A percentile compares a stretch with the other conserved stretches of the same genome.
These are phyloP conservation scores for Pseudopodoces humilis DNA, from an alignment of 2,113 vertebrate genomes.

Conservation along the genomic window DNA sequence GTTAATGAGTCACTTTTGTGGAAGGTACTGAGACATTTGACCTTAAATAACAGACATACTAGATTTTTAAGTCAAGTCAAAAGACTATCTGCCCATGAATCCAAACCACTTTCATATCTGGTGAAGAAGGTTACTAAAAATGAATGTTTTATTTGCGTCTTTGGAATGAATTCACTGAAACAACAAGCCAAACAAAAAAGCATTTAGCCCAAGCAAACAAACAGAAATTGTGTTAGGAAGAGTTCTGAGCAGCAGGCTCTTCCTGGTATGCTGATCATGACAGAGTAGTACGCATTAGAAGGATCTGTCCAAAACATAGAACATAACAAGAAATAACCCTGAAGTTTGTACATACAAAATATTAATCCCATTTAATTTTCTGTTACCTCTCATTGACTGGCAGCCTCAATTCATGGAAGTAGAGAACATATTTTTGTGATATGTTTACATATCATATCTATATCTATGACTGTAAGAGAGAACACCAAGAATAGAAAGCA, in stretches of 20 bases:
- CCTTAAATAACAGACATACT: constrained; percentile 3
- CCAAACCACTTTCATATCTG: constrained; percentile 27
- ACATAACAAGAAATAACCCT: not conserved
- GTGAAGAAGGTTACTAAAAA: constrained; percentile 61
- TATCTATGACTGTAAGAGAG: not conserved
- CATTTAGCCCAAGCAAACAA: constrained; percentile 10
- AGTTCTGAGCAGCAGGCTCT: not conserved
- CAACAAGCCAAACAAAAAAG: constrained; percentile 45
- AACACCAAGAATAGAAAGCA: not conserved
- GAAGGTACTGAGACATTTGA: constrained; percentile 40
- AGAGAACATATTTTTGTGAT: not conserved
- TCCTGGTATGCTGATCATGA: not conserved
- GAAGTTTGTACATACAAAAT: not conserved
- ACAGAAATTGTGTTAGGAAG: not conserved
- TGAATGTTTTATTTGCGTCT: constrained; percentile 28
- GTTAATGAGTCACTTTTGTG: not conserved
- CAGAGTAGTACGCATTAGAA: constrained; percentile 17
- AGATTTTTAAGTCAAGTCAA: constrained; percentile 62
- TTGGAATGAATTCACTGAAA: constrained; percentile 44
- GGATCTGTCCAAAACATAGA: not conserved
- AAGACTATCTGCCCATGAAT: constrained; percentile 49
- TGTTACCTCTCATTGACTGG: not conserved
- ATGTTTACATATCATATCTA: not conserved
- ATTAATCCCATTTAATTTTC: not conserved
- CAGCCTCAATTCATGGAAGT: not conserved